Evolutionary conservation across 1,140 invertebrate genomes (phyloP), one percentile per base, ranked within the genome.

Genomic region (Scylla paramamosain): DNA sequence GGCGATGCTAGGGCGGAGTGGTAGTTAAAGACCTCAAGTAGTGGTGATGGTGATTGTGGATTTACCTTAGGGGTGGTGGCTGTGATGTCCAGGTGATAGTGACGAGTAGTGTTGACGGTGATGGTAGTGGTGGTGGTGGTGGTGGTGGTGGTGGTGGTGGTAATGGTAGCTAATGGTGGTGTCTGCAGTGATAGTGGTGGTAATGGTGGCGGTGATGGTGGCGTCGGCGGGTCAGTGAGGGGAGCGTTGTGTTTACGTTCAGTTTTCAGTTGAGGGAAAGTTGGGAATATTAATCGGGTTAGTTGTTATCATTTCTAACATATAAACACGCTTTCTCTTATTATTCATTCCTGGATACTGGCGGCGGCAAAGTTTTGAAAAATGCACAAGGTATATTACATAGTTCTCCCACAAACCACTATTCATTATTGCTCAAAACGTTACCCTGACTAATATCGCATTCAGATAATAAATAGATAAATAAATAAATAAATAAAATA

Each of bases 221-320:
- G 25, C 20, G 67, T 0, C n/a, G 25, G 8, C 25, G 67, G 67
- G 0, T 25, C 67, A n/a, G 67, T 77, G 20, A n/a, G 20, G 67
- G 67, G 67, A n/a, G 20, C 67, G 20, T 1, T 7, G 67, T 77
- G 67, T 77, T 77, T 77, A 77, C 67, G 67, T 77, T 77, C 67
- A 77, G 67, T 77, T 77, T 77, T 25, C 20, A 77, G 67, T 77
- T n/a, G 67, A 77, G 20, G 67, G 67, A 77, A 77, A 77, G 67
- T 77, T 77, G 1, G 20, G 67, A 77, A 77, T 77, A 77, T 77
- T 77, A 77, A 77, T 77, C 20, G n/a, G 67, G 67, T n/a, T n/a
- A 77, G 67, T 77, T 77, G 67, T 77, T 77, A 77, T 77, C 67
- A 77, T 77, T 77, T 77, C 39, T 77, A 77, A 77, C 67, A 25